A percentile compares a stretch with the other conserved stretches of the same genome.
phyloP scores from a whole-genome alignment of 2,797 vertebrate genomes.

The Euthynnus affinis region DNA sequence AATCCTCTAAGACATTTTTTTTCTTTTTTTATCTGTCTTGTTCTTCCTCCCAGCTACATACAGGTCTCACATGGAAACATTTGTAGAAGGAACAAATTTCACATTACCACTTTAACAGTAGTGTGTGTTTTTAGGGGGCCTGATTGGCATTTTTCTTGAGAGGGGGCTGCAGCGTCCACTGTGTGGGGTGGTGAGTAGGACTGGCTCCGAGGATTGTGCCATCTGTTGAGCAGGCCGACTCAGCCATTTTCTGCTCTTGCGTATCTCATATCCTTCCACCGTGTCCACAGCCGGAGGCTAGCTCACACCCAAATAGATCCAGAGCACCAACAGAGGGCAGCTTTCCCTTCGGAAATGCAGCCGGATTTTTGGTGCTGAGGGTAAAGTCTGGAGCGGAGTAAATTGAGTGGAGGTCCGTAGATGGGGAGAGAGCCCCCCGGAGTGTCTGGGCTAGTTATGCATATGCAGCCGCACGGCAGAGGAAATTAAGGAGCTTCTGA shows the following conservation, averaged over 20 bases:
- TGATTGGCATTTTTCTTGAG: conserved; percentile 50
- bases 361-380: conserved; percentile 27
- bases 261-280: conserved; percentile 68
- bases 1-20: conserved; percentile 2
- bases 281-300: conserved; percentile 64
- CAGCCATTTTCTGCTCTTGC: conserved; percentile 78
- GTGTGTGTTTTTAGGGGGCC: conserved; percentile 25
- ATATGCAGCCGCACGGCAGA: conserved; percentile 52
- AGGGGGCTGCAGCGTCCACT: conserved; percentile 48
- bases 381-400: conserved; percentile 24
- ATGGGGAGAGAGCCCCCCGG: conserved; percentile 42
- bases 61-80: conserved; percentile 14
- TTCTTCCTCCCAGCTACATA: conserved; percentile 14
- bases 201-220: conserved; percentile 73
- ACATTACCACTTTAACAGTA: conserved; percentile 24
- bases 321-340: conserved; percentile 65
- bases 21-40: neutral
- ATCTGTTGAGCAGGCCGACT: conserved; percentile 83
- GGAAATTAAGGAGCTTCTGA: conserved; percentile 61
- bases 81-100: conserved; percentile 26
- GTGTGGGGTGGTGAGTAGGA: conserved; percentile 57
- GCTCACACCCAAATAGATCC: conserved; percentile 62
- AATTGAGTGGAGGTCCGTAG: conserved; percentile 42
- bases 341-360: conserved; percentile 44
- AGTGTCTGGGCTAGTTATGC: conserved; percentile 56